These are phyloP conservation scores for Malurus melanocephalus DNA, from an alignment of 2,113 vertebrate species.

Conservation along the genomic window DNA sequence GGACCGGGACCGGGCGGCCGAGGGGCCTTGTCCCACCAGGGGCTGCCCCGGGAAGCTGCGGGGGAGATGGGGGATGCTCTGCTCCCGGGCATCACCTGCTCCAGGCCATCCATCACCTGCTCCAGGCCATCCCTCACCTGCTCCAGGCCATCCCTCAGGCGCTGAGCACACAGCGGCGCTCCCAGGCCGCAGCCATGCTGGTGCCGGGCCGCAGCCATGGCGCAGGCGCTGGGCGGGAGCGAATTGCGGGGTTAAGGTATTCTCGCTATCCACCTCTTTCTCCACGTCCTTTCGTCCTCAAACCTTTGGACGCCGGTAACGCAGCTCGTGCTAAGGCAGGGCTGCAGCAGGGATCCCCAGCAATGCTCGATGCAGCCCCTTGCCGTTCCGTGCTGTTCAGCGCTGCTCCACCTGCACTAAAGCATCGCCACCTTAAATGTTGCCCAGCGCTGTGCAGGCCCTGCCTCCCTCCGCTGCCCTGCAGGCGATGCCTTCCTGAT, in stretches of 20 bases:
- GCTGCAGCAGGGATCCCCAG: neutral
- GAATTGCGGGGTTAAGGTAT: neutral
- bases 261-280: fast-evolving
- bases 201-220: fast-evolving
- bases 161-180: fast-evolving
- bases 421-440: neutral
- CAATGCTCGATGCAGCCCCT: neutral
- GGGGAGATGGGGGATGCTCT: fast-evolving
- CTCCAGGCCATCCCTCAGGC: neutral
- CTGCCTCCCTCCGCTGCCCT: neutral
- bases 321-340: fast-evolving
- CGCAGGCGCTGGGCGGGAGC: neutral
- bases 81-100: neutral
- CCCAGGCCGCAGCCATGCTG: neutral
- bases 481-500: fast-evolving
- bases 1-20: no score
- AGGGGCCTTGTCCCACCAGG: neutral
- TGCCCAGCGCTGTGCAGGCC: fast-evolving
- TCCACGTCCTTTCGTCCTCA: neutral
- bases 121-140: neutral
- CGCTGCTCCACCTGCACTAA: fast-evolving
- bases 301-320: fast-evolving
- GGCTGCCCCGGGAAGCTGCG: neutral
- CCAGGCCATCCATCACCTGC: neutral
- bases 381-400: fast-evolving